phyloP scores from a whole-genome alignment of 2,888 invertebrate genomes.

The Meliscaeva auricollis region DNA sequence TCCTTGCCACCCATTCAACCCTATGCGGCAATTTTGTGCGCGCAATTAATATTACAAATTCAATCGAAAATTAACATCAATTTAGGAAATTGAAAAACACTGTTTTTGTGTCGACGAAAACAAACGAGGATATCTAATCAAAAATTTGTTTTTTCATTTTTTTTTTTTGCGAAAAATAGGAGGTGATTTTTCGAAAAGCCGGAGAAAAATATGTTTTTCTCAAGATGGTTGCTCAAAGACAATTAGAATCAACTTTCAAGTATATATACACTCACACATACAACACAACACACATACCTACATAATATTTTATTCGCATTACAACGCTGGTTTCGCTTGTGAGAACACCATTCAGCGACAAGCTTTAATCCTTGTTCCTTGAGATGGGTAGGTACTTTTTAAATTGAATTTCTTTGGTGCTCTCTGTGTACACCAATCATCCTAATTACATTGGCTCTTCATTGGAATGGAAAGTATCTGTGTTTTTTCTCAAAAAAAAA shows the following conservation, averaged over 20 bases:
- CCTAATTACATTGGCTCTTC: conserved; percentile 68
- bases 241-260: conserved; percentile 25
- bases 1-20: too few species aligned
- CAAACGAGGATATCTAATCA: conserved; percentile 12
- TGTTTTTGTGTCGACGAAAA: conserved; percentile 33
- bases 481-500: conserved; percentile 2
- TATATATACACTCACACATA: neutral
- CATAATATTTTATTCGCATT: neutral
- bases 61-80: conserved; percentile 50
- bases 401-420: conserved; percentile 62
- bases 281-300: too few species aligned
- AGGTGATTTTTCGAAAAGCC: too few species aligned
- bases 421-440: conserved; percentile 53
- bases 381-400: conserved; percentile 14
- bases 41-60: conserved; percentile 46
- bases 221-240: neutral
- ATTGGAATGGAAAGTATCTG: conserved; percentile 49
- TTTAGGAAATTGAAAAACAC: conserved; percentile 65
- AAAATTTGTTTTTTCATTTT: neutral
- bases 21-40: conserved; percentile 7
- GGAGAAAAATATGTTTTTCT: conserved; percentile 23
- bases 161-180: neutral
- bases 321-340: neutral
- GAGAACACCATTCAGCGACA: conserved; percentile 29
- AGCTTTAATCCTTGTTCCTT: conserved; percentile 51